Conservation (phyloP, 2,797 vertebrate genomes). For the Masticophis lateralis region DNA sequence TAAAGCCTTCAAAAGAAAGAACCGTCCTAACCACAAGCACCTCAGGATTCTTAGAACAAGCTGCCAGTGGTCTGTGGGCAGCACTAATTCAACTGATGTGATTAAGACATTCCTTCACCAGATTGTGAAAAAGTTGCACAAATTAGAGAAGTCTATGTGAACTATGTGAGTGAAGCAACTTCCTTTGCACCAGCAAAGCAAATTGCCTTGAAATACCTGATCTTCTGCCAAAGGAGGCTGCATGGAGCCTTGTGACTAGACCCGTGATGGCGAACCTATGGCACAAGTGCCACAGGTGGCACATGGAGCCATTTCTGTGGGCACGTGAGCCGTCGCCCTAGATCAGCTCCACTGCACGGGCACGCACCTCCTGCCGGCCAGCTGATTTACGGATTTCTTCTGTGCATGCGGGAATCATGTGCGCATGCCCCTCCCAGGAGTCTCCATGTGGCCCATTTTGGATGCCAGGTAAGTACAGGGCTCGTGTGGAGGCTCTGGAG, state of each 20-base stretch:
- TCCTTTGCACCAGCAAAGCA: background rate
- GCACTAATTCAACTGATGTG: background rate
- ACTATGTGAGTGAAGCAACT: background rate
- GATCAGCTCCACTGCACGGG: no score
- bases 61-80: background rate
- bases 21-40: background rate
- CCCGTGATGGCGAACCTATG: no score
- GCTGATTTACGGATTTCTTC: no score
- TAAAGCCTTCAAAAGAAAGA: background rate
- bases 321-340: no score
- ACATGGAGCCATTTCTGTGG: no score
- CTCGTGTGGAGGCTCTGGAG: no score
- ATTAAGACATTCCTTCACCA: background rate
- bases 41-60: background rate
- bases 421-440: no score
- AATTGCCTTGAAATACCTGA: background rate
- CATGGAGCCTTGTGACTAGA: background rate
- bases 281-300: no score
- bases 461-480: no score
- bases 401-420: no score
- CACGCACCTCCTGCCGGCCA: no score
- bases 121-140: background rate
- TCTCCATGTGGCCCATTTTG: no score
- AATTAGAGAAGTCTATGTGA: background rate
- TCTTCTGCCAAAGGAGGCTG: background rate